Percentiles rank a stretch among this genome's conserved stretches.
phyloP scores from a whole-genome alignment of 2,888 invertebrate species.

The Eilema caniola region DNA sequence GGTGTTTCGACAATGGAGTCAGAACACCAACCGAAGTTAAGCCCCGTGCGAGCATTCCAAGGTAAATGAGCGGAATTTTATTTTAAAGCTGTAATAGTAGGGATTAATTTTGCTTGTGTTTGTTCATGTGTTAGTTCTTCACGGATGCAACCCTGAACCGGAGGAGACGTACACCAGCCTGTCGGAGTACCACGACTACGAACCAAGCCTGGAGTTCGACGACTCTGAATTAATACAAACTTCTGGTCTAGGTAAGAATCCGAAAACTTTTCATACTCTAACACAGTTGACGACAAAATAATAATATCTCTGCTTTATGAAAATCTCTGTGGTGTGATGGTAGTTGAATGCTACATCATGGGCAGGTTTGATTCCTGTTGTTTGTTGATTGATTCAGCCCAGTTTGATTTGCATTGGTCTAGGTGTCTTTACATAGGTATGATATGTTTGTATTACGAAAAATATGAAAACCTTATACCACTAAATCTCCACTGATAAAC shows the following conservation, averaged over 20 bases:
- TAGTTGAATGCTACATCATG: neutral
- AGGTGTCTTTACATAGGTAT: too few species aligned
- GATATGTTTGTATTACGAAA: too few species aligned
- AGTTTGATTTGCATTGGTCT: too few species aligned
- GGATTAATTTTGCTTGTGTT: constrained; percentile 17
- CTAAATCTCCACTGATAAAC: too few species aligned
- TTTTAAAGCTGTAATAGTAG: neutral
- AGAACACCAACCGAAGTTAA: constrained; percentile 77
- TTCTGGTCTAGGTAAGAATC: constrained; percentile 89
- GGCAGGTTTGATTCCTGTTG: neutral
- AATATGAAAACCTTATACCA: too few species aligned
- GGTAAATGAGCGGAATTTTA: constrained; percentile 58
- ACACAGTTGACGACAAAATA: neutral
- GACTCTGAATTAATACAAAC: constrained; percentile 95
- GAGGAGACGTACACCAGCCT: constrained; percentile 95
- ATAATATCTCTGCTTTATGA: neutral
- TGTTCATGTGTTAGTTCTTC: constrained; percentile 63
- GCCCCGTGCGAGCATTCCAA: constrained; percentile 80
- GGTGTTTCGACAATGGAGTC: constrained; percentile 68
- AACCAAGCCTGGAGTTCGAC: constrained; percentile 98
- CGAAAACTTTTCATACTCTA: constrained; percentile 1
- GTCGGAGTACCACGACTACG: constrained; percentile 97
- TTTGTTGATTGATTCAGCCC: too few species aligned
- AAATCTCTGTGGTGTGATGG: neutral
- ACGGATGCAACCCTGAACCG: constrained; percentile 75